phyloP scores from a whole-genome alignment of 2,797 vertebrate genomes.

The Muscicapa striata region DNA sequence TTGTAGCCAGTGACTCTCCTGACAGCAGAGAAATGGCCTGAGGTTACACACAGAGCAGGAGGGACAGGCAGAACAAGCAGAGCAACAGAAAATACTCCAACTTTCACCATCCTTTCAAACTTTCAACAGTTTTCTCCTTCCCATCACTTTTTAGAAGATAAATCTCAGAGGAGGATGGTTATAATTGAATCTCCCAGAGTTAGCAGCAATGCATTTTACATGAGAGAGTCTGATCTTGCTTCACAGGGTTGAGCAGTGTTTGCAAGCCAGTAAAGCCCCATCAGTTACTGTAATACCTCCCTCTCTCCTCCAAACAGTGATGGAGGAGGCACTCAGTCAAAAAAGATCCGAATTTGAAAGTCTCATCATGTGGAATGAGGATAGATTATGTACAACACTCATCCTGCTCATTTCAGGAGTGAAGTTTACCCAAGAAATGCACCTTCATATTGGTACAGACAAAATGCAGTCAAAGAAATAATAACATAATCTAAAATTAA shows the following conservation, averaged over 20 bases:
- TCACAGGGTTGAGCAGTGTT: neutral
- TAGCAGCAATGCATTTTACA: constrained; percentile 44
- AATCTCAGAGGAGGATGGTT: neutral
- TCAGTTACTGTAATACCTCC: neutral
- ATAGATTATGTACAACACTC: neutral
- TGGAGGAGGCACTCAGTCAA: neutral
- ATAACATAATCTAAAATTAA: constrained; percentile 49
- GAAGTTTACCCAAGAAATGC: constrained; percentile 6
- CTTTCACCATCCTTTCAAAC: neutral
- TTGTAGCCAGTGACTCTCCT: accelerated
- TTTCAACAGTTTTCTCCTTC: neutral
- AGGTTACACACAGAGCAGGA: neutral
- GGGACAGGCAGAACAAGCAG: neutral
- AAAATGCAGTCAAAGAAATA: neutral
- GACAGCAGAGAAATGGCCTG: accelerated
- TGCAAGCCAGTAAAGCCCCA: constrained; percentile 29
- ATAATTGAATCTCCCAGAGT: neutral
- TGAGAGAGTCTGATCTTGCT: constrained; percentile 16
- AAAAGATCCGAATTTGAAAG: constrained; percentile 47
- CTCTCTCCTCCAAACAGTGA: neutral
- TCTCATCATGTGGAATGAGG: constrained; percentile 2
- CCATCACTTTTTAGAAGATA: neutral
- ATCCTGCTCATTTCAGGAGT: neutral
- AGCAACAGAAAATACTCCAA: neutral
- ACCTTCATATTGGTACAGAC: neutral